Base-by-base conservation (phyloP, 2,888 invertebrate species). In the Clistopyga incitator region DNA sequence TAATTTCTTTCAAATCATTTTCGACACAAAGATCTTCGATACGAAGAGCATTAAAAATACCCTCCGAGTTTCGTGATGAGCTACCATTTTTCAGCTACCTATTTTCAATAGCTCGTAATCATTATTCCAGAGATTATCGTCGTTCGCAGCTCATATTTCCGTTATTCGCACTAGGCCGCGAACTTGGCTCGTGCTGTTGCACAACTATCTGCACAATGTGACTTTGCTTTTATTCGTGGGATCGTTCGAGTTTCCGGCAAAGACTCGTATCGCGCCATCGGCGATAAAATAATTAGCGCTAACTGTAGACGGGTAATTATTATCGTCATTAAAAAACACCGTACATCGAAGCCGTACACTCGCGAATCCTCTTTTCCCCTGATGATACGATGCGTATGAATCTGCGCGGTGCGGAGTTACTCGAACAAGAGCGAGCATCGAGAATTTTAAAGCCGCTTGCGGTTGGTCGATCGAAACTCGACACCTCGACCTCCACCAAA, bases 381-480 rank as follows among this genome's bases (percentile, higher is more conserved):
- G n/a, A 11, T 59, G 59, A 47, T n/a, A n/a, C n/a, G n/a, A n/a
- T n/a, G n/a, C 47, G 38, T 47, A 45, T 45, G 13, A 54, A 42
- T 59, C n/a, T 42, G 59, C 25, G 29, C 45, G 47, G 29, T 70
- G 52, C 45, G 45, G 45, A 13, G 13, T 61, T 61, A 74, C 38
- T 15, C 18, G 15, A 10, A 18, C 29, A 34, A 3, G 52, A 6
- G n/a, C 34, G 70, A 75, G 11, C 54, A 61, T 54, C 45, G 64
- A 68, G 47, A 70, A 50, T 76, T 54, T 75, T 75, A 64, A 47
- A 70, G 45, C 56, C 38, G 20, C 18, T 42, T 20, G 42, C 56
- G 64, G 56, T 74, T 18, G 52, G 74, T 54, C 47, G 83, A 77
- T 64, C 47, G 83, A 84, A 80, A 84, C 64, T 68, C 77, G 83